Base-by-base conservation (phyloP, 2,113 vertebrate species). In the Synchiropus splendidus region DNA sequence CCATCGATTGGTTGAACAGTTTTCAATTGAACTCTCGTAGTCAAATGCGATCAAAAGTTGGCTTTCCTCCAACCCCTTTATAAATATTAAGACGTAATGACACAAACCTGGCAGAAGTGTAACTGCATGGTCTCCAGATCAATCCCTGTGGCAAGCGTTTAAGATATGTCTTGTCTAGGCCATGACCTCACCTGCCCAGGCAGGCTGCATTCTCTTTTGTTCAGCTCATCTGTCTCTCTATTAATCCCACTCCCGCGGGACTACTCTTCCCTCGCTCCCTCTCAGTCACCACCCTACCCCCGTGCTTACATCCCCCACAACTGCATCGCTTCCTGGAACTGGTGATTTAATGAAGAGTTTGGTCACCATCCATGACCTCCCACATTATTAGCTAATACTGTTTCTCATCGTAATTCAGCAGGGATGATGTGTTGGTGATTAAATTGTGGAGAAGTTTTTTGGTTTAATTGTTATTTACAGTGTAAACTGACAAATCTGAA, bases 291-390 rank as follows among this genome's bases (percentile, higher is more conserved):
- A n/a, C n/a, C 18, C 42, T 37, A 15, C 35, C 45, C 43, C 57
- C 49, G n/a, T n/a, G n/a, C n/a, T 44, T 64, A 36, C 51, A 49
- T 39, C 37, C 31, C 16, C 27, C 31, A 39, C 54, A 38, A 36
- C 51, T 49, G 48, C 42, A 51, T 64, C 35, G 72, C 36, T 77
- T 79, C 75, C 65, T 62, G 69, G 71, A 72, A 74, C 46, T 62
- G 46, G 64, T 64, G 74, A 80, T 81, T 81, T 85, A 82, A 84
- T 84, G 73, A 79, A 78, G 65, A 74, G 61, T 64, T 36, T 4
- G 53, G 61, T 65, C 62, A 63, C 60, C 33, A 16, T 16, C 42
- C 49, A 27, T 66, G 62, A 70, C 71, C 65, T 61, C 51, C 48
- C 56, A 70, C 42, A 45, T 46, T 36, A 36, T 14, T 3, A 12